Percentiles rank a stretch among this genome's conserved stretches.
Evolutionary conservation across 2,797 vertebrate species (phyloP).

Genomic region (Melanotaenia trifasciata): DNA sequence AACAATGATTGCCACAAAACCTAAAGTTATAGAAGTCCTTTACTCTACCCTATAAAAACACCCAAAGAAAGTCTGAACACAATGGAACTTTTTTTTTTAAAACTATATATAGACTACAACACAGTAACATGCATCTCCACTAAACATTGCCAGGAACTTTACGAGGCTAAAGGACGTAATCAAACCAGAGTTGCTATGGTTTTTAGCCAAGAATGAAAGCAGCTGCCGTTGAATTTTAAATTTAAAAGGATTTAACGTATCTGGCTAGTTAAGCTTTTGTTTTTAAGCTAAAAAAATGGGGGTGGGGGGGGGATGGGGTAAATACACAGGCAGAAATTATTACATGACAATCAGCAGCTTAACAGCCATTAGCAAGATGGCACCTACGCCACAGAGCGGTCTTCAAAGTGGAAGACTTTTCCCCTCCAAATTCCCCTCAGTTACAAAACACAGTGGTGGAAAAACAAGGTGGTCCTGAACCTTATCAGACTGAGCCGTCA

Average conservation of each 20-base stretch:
- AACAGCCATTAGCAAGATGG: too few species aligned
- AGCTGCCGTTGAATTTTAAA: constrained; percentile 32
- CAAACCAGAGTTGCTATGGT: constrained; percentile 34
- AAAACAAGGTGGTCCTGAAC: too few species aligned
- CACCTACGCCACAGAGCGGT: too few species aligned
- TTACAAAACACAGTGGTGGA: too few species aligned
- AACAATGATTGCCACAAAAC: constrained; percentile 44
- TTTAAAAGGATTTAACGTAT: not conserved
- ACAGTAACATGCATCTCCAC: constrained; percentile 11
- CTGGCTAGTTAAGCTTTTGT: not conserved
- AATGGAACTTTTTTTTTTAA: constrained; percentile 7
- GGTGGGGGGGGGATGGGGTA: too few species aligned
- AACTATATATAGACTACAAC: constrained; percentile 1
- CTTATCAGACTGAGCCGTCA: too few species aligned
- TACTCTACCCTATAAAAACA: constrained; percentile 28
- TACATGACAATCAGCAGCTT: too few species aligned
- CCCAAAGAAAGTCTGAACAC: constrained; percentile 2
- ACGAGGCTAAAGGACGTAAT: constrained; percentile 30
- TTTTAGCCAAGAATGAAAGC: constrained; percentile 20
- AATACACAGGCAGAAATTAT: too few species aligned
- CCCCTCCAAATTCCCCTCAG: too few species aligned
- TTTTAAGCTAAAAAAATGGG: too few species aligned
- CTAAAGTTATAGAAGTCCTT: constrained; percentile 24
- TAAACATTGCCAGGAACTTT: constrained; percentile 33
- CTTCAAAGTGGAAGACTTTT: too few species aligned